Conservation (phyloP, 2,888 invertebrate species). For the Synanthedon tipuliformis region DNA sequence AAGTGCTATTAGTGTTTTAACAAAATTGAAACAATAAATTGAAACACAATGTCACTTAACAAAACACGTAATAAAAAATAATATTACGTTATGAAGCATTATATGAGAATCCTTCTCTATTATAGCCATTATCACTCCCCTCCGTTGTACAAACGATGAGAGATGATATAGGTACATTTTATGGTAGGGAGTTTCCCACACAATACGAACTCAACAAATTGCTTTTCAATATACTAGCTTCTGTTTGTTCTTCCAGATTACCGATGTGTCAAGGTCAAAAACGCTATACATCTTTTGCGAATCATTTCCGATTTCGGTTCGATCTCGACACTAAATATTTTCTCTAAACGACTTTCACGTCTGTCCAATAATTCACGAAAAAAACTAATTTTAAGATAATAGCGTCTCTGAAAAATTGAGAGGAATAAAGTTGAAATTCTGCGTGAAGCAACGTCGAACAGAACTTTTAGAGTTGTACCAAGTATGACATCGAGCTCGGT, state of each 20-base stretch:
- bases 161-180: neutral
- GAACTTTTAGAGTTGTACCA: neutral
- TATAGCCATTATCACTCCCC: too few species aligned
- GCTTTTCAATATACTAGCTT: neutral
- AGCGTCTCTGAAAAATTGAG: neutral
- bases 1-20: too few species aligned
- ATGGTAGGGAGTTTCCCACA: neutral
- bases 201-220: neutral
- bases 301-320: neutral
- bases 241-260: neutral
- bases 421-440: neutral
- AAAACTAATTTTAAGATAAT: slow-evolving; percentile 19
- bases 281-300: neutral
- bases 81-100: too few species aligned
- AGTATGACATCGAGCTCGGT: slow-evolving; percentile 7
- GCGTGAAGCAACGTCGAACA: neutral
- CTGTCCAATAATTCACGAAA: slow-evolving; percentile 16
- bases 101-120: too few species aligned
- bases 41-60: too few species aligned
- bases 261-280: neutral
- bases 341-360: slow-evolving; percentile 6
- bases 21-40: too few species aligned
- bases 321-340: neutral
- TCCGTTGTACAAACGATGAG: too few species aligned
- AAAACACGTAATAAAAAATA: too few species aligned